A percentile compares a stretch with the other conserved stretches of the same genome.
Conservation (phyloP, 2,888 invertebrate genomes). For the Corbicula japonica region DNA sequence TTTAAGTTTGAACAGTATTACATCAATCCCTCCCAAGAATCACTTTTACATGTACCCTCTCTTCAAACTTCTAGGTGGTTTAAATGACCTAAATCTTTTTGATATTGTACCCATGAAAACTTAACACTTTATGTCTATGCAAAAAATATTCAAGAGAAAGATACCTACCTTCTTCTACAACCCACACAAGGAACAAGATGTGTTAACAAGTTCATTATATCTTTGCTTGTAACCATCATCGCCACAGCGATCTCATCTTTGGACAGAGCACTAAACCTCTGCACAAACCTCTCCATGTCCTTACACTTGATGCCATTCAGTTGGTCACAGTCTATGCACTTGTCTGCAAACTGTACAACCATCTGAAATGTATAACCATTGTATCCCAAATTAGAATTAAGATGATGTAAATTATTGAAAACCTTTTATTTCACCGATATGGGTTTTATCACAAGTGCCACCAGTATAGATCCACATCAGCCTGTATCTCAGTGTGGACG, state of each 20-base stretch:
- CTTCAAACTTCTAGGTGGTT: too few species aligned
- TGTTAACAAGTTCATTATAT: constrained; percentile 94
- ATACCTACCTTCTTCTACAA: constrained; percentile 93
- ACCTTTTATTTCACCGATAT: too few species aligned
- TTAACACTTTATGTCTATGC: neutral
- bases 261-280: constrained; percentile 93
- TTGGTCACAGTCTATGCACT: constrained; percentile 94
- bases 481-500: too few species aligned
- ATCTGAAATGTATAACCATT: constrained; percentile 91
- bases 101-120: too few species aligned
- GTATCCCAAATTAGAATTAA: too few species aligned
- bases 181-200: constrained; percentile 98
- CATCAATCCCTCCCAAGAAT: too few species aligned
- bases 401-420: too few species aligned
- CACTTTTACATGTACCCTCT: too few species aligned
- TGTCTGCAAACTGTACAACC: constrained; percentile 96
- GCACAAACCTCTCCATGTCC: constrained; percentile 94
- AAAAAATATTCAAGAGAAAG: neutral
- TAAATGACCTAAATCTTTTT: too few species aligned
- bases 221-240: constrained; percentile 93
- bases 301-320: constrained; percentile 89
- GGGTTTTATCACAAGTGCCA: too few species aligned
- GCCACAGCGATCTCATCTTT: constrained; percentile 93
- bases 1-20: too few species aligned
- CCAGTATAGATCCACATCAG: too few species aligned